Evolutionary conservation across 2,888 invertebrate genomes (phyloP).

Genomic region (Drosophila ustulata): DNA sequence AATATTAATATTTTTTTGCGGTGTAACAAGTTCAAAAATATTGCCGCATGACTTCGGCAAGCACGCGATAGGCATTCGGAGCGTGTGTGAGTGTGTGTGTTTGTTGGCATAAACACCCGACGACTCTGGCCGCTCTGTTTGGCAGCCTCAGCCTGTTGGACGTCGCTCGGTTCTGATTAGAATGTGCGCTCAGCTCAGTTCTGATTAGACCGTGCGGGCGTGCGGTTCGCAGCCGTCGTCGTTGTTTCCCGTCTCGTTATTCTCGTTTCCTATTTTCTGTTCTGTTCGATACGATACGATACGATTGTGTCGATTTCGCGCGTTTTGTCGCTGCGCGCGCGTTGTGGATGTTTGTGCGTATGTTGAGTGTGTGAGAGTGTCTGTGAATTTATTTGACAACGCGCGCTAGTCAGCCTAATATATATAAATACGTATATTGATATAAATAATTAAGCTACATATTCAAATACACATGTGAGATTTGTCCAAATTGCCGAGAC

Average conservation of each 20-base stretch:
- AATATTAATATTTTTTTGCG: neutral
- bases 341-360: slow-evolving; percentile 9
- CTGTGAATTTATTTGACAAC: slow-evolving; percentile 57
- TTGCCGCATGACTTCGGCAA: slow-evolving; percentile 11
- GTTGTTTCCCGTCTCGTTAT: slow-evolving; percentile 28
- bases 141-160: slow-evolving; percentile 62
- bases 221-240: slow-evolving; percentile 52
- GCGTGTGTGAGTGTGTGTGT: slow-evolving; percentile 16
- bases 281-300: slow-evolving; percentile 31
- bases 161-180: slow-evolving; percentile 55
- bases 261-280: slow-evolving; percentile 36
- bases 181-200: slow-evolving; percentile 71
- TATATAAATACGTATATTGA: slow-evolving; percentile 45
- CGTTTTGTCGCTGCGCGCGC: slow-evolving; percentile 34
- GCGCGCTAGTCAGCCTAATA: slow-evolving; percentile 51
- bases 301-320: slow-evolving; percentile 42
- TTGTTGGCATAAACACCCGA: slow-evolving; percentile 28
- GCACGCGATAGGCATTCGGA: slow-evolving; percentile 27
- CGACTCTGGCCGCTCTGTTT: slow-evolving; percentile 43
- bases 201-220: slow-evolving; percentile 70
- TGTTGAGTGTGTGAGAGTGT: slow-evolving; percentile 33
- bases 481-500: slow-evolving; percentile 36
- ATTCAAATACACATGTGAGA: slow-evolving; percentile 51
- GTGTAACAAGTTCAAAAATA: slow-evolving; percentile 10
- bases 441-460: slow-evolving; percentile 62